Evolutionary conservation across 2,888 invertebrate genomes (phyloP), one percentile per base, ranked within the genome.

Genomic region (Rhamnusium bicolor): DNA sequence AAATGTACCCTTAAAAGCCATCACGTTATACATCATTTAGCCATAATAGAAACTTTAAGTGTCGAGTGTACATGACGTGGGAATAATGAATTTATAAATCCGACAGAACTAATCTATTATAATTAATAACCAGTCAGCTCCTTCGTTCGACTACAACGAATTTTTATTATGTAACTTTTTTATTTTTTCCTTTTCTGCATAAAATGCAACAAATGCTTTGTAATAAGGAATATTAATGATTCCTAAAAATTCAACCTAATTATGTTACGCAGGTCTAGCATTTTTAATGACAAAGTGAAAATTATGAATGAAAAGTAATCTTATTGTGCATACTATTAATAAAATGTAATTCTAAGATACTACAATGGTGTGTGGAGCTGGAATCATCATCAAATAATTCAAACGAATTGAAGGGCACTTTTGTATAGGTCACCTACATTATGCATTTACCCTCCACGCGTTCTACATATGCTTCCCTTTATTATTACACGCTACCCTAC

Each of bases 391-490:
- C 67, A 32, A 46, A 67, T 21, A 32, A 32, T 56, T 32, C 46
- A n/a, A 24, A 32, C 18, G 67, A 56, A 67, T 56, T 32, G 67
- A 67, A 56, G 67, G 56, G 21, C 67, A 54, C 67, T 67, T 47
- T 67, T 54, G 56, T 54, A 21, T 18, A 24, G 67, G 67, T 67
- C 67, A 67, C 67, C 67, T 67, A 65, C 65, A 32, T 40, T 65
- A 29, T 10, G 65, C 21, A 65, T 65, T 65, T 65, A 65, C 67
- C 67, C 67, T 67, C 51, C 6, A 24, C 74, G 69, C 71, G 71
- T 73, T 78, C 72, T 81, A 79, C 83, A 84, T 83, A 84, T 83
- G 84, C 80, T 83, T 81, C 82, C 82, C 80, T 78, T 78, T 79
- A 76, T 77, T 76, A 72, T 72, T 65, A 76, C 79, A 76, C 79